Conservation (phyloP, 2,888 invertebrate genomes). For the Nemoura dubitans region DNA sequence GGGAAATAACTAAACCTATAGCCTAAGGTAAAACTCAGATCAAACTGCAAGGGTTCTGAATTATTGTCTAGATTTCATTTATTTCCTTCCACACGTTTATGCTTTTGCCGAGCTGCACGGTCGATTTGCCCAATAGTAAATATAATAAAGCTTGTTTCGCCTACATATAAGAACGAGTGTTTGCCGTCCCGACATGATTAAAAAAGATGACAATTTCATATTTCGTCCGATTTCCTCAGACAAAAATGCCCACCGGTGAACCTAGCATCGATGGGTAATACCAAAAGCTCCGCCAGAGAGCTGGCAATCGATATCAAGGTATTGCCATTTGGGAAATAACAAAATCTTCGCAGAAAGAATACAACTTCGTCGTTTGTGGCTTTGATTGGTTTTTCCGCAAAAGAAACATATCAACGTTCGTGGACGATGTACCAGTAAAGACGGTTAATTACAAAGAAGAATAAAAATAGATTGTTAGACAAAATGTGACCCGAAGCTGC, state of each 20-base stretch:
- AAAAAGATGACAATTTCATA: no score
- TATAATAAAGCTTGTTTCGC: no score
- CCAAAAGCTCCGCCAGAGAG: background rate
- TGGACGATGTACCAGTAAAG: background rate
- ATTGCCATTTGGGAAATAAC: conserved; percentile 9
- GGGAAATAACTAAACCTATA: no score
- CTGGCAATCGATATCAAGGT: background rate
- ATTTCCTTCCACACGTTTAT: no score
- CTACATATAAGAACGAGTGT: no score
- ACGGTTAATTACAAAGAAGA: background rate
- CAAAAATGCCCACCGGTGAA: background rate
- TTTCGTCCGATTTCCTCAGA: no score
- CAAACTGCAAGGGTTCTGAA: no score
- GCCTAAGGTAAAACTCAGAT: no score
- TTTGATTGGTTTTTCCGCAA: background rate
- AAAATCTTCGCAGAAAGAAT: background rate
- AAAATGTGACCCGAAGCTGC: background rate
- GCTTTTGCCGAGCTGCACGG: no score
- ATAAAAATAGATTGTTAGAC: background rate
- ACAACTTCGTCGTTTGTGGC: background rate
- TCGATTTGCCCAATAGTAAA: no score
- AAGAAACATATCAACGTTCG: background rate
- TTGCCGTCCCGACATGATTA: no score
- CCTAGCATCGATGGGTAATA: background rate
- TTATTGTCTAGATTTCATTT: no score